phyloP scores from a whole-genome alignment of 2,888 invertebrate genomes.

The Coenonympha arcania region DNA sequence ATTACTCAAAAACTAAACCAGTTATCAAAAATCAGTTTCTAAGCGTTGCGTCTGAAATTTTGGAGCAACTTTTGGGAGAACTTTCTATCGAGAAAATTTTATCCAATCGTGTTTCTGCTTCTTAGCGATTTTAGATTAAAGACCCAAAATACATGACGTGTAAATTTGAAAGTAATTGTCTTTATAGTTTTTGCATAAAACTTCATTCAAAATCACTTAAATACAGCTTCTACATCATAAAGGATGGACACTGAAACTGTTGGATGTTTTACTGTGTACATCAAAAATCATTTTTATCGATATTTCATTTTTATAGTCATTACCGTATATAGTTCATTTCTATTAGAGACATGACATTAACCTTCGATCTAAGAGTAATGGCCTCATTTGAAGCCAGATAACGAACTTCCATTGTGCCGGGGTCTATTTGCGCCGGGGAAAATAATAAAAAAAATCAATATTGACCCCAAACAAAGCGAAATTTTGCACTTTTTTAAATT shows the following conservation, averaged over 20 bases:
- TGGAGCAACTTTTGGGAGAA: too few species aligned
- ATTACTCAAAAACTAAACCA: too few species aligned
- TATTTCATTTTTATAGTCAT: background rate
- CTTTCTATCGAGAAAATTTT: too few species aligned
- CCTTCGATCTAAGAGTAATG: constrained; percentile 45
- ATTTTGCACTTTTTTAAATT: constrained; percentile 70
- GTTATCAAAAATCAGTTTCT: too few species aligned
- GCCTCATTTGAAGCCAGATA: constrained; percentile 58
- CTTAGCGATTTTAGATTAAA: too few species aligned
- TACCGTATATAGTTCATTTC: constrained; percentile 5
- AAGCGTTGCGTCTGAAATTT: too few species aligned
- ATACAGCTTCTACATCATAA: too few species aligned
- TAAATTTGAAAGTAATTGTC: too few species aligned
- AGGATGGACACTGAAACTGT: background rate
- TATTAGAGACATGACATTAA: constrained; percentile 15
- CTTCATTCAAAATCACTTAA: too few species aligned
- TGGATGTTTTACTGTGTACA: background rate
- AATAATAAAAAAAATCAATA: constrained; percentile 69
- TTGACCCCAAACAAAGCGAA: constrained; percentile 62
- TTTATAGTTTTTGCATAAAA: too few species aligned
- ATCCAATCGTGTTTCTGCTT: too few species aligned
- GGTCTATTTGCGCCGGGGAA: constrained; percentile 45
- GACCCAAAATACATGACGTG: too few species aligned
- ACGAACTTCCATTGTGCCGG: constrained; percentile 59
- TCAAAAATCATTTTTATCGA: background rate